A percentile compares a stretch with the other conserved stretches of the same genome.
These are phyloP conservation scores for Holotrichia oblita DNA, from an alignment of 1,140 invertebrate genomes.

Conservation along the genomic window DNA sequence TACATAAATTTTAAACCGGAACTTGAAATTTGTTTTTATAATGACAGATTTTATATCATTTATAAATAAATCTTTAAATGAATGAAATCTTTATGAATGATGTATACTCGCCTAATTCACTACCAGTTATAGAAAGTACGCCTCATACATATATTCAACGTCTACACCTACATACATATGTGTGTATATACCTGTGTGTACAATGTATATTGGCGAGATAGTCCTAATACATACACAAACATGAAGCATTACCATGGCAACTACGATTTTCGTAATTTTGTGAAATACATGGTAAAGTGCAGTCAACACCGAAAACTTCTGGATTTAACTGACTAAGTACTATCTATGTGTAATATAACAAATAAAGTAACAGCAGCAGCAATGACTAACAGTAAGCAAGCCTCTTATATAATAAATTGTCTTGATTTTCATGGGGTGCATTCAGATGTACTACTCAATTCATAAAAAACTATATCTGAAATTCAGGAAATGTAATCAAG, in stretches of 20 bases:
- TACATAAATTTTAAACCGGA: no score
- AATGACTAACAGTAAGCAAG: no score
- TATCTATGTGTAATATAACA: no score
- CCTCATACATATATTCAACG: no score
- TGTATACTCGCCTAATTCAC: not conserved
- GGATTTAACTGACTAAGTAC: not conserved
- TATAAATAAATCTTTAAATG: not conserved
- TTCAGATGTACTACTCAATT: no score
- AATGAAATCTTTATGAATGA: constrained; percentile 17
- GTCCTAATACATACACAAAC: not conserved
- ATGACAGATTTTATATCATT: not conserved
- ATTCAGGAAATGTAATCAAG: no score
- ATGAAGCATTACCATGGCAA: not conserved
- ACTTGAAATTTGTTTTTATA: not conserved
- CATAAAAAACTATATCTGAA: no score
- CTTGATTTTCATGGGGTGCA: no score
- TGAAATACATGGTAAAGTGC: not conserved
- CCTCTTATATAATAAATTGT: no score
- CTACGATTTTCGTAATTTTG: constrained; percentile 15
- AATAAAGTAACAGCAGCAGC: no score
- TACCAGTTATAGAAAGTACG: no score
- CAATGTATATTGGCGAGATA: not conserved
- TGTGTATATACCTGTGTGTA: not conserved
- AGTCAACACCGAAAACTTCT: not conserved
- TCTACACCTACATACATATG: not conserved